Percentiles rank a stretch among this genome's conserved stretches.
Evolutionary conservation across 2,797 vertebrate species (phyloP).

Genomic region (Cheirogaleus major): DNA sequence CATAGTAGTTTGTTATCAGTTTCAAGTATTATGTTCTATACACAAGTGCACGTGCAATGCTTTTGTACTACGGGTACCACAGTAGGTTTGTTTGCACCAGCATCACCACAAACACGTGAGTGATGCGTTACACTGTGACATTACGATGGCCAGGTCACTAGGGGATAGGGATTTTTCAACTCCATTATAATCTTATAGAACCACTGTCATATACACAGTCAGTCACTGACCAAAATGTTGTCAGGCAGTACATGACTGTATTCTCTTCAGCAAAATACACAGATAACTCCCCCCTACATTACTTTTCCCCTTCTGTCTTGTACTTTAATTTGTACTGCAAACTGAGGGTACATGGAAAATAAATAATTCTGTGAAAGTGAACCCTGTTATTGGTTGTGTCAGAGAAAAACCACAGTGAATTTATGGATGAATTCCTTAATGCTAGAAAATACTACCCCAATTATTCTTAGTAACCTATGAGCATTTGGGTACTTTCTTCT

Average conservation of each 20-base stretch:
- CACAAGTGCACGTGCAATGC: no score
- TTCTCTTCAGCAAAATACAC: background rate
- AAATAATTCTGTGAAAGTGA: background rate
- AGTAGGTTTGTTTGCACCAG: background rate
- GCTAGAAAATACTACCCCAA: background rate
- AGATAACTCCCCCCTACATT: background rate
- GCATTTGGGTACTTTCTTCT: background rate
- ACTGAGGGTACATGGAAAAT: background rate
- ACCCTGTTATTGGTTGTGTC: background rate
- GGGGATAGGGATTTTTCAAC: background rate
- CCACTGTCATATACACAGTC: no score
- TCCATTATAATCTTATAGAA: no score
- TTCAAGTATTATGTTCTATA: background rate
- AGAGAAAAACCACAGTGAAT: background rate
- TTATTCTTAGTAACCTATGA: background rate
- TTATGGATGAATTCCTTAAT: background rate
- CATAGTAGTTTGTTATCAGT: background rate
- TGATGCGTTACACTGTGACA: no score
- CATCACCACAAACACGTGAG: background rate
- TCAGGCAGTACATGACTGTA: background rate
- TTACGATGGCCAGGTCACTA: background rate
- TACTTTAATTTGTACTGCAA: background rate
- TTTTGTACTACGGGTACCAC: background rate
- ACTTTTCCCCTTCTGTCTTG: background rate
- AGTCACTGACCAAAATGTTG: background rate